Evolutionary conservation across 2,113 vertebrate species (phyloP), one percentile per base, ranked within the genome.

Genomic region (Sialia sialis): DNA sequence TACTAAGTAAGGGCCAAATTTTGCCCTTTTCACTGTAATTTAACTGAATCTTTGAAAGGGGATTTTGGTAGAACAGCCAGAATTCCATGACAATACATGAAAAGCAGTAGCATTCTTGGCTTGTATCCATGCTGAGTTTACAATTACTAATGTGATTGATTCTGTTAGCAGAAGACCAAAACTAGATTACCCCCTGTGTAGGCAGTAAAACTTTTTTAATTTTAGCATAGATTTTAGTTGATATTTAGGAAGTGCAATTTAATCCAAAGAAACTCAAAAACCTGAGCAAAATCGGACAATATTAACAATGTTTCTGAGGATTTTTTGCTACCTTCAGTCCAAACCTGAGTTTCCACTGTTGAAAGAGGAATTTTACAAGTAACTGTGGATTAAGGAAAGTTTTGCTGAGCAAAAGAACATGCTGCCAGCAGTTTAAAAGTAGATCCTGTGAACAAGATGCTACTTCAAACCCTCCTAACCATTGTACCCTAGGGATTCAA

Each of bases 91-190:
- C 39, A 69, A 27, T 14, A 44, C 44, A 20, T 4, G 23, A 60
- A 46, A 58, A 87, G 36, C 41, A 70, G 46, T 7, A 52, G 36
- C 3, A 7, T 12, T 23, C 29, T 41, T 62, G 68, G 21, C 48
- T 93, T 29, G 51, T 22, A 5, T 32, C 13, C 52, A 34, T 93
- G 55, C 74, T 79, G 85, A 32, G 41, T 90, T 97, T 87, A 87
- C 78, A 95, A 30, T 63, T 92, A 86, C 49, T 34, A 44, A 49
- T 43, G 63, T 77, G 77, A 93, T 89, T 60, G 63, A 90, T 84
- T 89, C 64, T 87, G 75, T 89, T 77, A 82, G 64, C 54, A 56
- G 83, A 90, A 93, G 84, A 96, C 69, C 86, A 85, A 91, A 94
- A 90, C 38, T 72, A 43, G 36, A 83, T 76, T 89, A 92, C 43